Evolutionary conservation across 2,888 invertebrate genomes (phyloP), one percentile per base, ranked within the genome.

Genomic region (Lepidocyrtoides sp.): DNA sequence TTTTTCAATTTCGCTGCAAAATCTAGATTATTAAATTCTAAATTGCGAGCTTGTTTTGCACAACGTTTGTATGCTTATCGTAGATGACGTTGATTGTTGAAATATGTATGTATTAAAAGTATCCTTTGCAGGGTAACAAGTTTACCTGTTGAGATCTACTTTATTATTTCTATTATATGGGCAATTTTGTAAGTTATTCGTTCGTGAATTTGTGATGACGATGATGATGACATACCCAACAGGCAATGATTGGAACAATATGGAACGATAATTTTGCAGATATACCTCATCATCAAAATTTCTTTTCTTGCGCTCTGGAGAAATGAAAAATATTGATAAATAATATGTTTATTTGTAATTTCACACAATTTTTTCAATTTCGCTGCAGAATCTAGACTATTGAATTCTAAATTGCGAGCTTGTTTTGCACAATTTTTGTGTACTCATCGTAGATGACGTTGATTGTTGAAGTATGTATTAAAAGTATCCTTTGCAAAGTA

Each of bases 41-140:
- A 69, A 69, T 69, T 69, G 66, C 36, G 66, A 69, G 66, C 66
- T 69, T 69, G 36, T 69, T 69, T 69, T 69, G n/a, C 5, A 36
- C 36, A n/a, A 17, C n/a, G n/a, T n/a, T n/a, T n/a, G n/a, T n/a
- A n/a, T n/a, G n/a, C n/a, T n/a, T n/a, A n/a, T n/a, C n/a, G n/a
- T n/a, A n/a, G n/a, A n/a, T n/a, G n/a, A n/a, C n/a, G n/a, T n/a
- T n/a, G n/a, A n/a, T n/a, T n/a, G n/a, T n/a, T n/a, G n/a, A n/a
- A n/a, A n/a, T n/a, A n/a, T n/a, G n/a, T n/a, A n/a, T n/a, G 12
- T 63, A 63, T 63, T 29, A 36, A 32, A 17, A 36, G 36, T 69
- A 69, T 69, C 36, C 36, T 36, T 69, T 69, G 36, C 32, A 69
- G 29, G 29, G 23, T n/a, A n/a, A n/a, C n/a, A n/a, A n/a, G n/a